These are phyloP conservation scores for Lasius platythorax DNA, from an alignment of 2,888 invertebrate genomes.

Conservation along the genomic window DNA sequence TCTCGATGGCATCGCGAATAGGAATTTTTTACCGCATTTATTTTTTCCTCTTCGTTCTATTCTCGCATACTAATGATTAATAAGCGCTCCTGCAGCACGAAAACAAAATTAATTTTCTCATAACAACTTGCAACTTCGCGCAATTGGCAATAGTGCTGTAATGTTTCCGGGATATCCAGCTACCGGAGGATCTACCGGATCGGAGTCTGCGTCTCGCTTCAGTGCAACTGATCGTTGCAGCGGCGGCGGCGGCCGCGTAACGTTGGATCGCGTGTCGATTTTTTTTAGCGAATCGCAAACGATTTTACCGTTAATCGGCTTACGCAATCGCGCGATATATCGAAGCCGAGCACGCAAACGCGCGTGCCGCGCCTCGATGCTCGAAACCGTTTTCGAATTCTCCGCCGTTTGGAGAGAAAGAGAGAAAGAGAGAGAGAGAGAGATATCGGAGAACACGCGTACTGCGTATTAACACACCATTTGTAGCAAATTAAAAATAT, in stretches of 20 bases:
- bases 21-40: not conserved
- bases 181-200: conserved; percentile 39
- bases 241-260: not conserved
- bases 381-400: conserved; percentile 17
- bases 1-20: not conserved
- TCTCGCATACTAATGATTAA: not conserved
- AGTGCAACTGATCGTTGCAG: conserved; percentile 35
- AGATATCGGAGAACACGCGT: not conserved
- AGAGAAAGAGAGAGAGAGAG: not conserved
- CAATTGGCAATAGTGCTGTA: conserved; percentile 16
- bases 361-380: conserved; percentile 53
- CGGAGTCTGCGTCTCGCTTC: conserved; percentile 43
- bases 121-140: conserved; percentile 47
- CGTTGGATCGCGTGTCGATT: conserved; percentile 69
- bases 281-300: conserved; percentile 59
- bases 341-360: conserved; percentile 69
- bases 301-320: conserved; percentile 81
- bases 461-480: not conserved
- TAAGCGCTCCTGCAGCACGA: conserved; percentile 1
- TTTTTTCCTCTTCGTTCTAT: not conserved
- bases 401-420: not conserved
- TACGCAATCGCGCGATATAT: conserved; percentile 76
- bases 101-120: conserved; percentile 35
- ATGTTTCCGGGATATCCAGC: conserved; percentile 28
- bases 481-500: not conserved